phyloP scores from a whole-genome alignment of 1,140 invertebrate species.

The Metaphire vulgaris region DNA sequence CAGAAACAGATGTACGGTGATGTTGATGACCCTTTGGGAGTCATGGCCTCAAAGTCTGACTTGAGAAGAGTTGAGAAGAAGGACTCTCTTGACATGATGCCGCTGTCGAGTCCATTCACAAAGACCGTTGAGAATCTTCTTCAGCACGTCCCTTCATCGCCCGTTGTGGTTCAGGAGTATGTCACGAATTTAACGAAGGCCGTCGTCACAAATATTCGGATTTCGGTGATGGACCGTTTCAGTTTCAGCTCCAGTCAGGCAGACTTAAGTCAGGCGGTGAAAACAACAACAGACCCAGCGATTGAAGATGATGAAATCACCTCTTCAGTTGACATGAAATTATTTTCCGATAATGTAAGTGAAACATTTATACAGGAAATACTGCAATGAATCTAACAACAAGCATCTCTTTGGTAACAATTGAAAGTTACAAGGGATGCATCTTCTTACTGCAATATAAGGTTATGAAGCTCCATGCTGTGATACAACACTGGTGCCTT shows the following conservation, averaged over 20 bases:
- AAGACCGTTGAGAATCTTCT: slow-evolving; percentile 22
- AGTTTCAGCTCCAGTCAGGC: not conserved
- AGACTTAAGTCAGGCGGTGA: not conserved
- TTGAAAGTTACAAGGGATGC: no score
- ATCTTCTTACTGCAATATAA: no score
- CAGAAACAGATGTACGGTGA: slow-evolving; percentile 37
- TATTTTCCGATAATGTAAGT: not conserved
- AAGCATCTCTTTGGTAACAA: no score
- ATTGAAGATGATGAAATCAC: not conserved
- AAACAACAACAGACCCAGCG: not conserved
- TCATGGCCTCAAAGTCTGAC: not conserved
- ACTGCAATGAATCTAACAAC: no score
- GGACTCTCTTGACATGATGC: not conserved
- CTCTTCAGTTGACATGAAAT: not conserved
- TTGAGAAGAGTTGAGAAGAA: not conserved
- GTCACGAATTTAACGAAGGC: slow-evolving; percentile 23
- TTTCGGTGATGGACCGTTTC: slow-evolving; percentile 4
- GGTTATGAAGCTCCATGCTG: no score
- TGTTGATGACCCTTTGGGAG: not conserved
- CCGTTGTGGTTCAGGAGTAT: slow-evolving; percentile 27
- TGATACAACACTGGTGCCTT: no score
- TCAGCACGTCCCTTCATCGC: slow-evolving; percentile 16
- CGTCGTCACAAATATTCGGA: slow-evolving; percentile 19
- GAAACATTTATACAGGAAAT: no score
- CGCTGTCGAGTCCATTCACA: slow-evolving; percentile 15